Conservation (phyloP, 2,888 invertebrate genomes). For the Galerucella pusilla region DNA sequence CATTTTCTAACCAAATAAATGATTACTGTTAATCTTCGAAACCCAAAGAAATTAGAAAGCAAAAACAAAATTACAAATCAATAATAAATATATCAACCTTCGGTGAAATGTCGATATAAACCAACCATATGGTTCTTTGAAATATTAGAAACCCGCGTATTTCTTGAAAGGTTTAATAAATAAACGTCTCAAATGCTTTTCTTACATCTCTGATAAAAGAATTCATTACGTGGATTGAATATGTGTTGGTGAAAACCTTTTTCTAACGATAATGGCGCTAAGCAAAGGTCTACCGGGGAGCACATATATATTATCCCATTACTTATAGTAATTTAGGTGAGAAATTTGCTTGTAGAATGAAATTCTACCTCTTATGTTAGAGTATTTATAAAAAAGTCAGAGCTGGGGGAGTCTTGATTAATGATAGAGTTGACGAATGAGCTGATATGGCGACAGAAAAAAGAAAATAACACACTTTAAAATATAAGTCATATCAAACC, state of each 20-base stretch:
- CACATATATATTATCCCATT: too few relatives aligned
- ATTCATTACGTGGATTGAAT: slow-evolving; percentile 35
- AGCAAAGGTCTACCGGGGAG: not conserved
- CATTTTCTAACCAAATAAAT: not conserved
- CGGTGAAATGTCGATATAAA: slow-evolving; percentile 15
- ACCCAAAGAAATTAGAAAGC: not conserved
- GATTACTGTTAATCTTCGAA: slow-evolving; percentile 2
- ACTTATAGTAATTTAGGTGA: too few relatives aligned
- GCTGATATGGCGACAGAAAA: too few relatives aligned
- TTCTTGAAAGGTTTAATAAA: slow-evolving; percentile 28
- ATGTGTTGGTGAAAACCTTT: slow-evolving; percentile 18
- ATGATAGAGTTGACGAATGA: too few relatives aligned
- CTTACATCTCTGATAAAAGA: slow-evolving; percentile 31
- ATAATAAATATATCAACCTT: slow-evolving; percentile 30
- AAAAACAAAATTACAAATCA: slow-evolving; percentile 18
- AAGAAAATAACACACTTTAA: too few relatives aligned
- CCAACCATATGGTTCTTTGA: slow-evolving; percentile 23
- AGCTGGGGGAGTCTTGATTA: too few relatives aligned
- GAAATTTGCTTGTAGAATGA: too few relatives aligned
- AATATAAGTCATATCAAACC: too few relatives aligned
- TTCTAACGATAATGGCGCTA: slow-evolving; percentile 2
- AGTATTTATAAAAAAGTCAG: not conserved
- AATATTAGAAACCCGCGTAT: slow-evolving; percentile 24
- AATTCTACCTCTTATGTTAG: too few relatives aligned
- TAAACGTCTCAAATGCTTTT: slow-evolving; percentile 32